Evolutionary conservation across 2,888 invertebrate genomes (phyloP).

Genomic region (Drosophila robusta): DNA sequence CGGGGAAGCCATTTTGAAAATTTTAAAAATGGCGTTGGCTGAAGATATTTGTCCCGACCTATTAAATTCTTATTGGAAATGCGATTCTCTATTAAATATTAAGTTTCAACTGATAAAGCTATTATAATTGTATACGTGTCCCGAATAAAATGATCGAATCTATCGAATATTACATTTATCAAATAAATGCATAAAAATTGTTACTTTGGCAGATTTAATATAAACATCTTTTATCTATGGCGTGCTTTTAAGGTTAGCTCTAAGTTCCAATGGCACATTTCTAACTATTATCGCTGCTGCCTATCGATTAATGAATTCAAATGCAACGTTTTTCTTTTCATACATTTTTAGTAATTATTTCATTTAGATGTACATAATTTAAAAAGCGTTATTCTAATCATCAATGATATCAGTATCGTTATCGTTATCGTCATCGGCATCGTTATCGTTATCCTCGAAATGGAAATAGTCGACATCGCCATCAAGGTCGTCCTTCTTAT

Average conservation of each 20-base stretch:
- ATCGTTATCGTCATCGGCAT: constrained; percentile 19
- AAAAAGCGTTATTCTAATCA: constrained; percentile 45
- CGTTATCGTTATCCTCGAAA: constrained; percentile 60
- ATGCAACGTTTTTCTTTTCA: constrained; percentile 1
- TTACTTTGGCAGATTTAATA: too few species aligned
- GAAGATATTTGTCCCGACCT: too few species aligned
- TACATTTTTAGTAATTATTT: constrained; percentile 20
- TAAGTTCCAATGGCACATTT: neutral
- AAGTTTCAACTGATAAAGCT: too few species aligned
- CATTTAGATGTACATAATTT: constrained; percentile 20
- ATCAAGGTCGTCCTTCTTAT: constrained; percentile 9
- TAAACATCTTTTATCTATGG: too few species aligned
- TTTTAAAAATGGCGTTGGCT: too few species aligned
- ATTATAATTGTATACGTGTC: too few species aligned
- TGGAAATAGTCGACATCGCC: constrained; percentile 68
- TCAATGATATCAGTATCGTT: constrained; percentile 41
- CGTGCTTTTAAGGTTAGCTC: neutral
- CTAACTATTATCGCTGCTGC: neutral
- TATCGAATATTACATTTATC: too few species aligned
- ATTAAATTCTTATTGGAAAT: too few species aligned
- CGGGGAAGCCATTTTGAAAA: too few species aligned
- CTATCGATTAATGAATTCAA: neutral
- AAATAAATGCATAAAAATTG: too few species aligned
- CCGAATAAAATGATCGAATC: too few species aligned
- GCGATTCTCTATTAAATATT: too few species aligned